phyloP scores from a whole-genome alignment of 2,113 vertebrate genomes.

The Helogale parvula region DNA sequence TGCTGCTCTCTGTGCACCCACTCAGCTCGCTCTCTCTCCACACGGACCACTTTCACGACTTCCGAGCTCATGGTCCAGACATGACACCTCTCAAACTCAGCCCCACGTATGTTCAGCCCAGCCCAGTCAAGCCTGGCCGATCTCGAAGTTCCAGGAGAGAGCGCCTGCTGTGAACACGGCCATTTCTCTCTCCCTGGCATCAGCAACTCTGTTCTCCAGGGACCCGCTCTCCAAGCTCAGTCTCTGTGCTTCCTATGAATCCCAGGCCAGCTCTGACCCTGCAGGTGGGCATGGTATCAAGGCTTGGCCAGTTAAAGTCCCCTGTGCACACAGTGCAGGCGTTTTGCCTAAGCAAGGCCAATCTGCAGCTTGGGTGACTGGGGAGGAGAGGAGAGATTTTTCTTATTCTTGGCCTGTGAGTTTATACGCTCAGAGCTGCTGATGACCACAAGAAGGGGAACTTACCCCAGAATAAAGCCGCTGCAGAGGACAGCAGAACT shows the following conservation, averaged over 20 bases:
- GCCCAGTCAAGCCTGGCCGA: not conserved
- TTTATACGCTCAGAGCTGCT: not conserved
- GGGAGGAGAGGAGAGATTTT: not conserved
- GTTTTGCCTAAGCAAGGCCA: not conserved
- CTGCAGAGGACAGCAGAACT: not conserved
- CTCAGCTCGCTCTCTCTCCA: fast-evolving
- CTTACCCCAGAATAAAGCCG: not conserved
- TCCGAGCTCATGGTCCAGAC: not conserved
- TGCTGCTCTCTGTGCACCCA: not conserved
- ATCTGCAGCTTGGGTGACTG: not conserved
- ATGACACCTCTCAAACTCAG: not conserved
- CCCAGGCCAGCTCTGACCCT: not conserved
- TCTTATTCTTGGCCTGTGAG: not conserved
- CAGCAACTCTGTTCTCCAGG: not conserved
- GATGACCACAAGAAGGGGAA: not conserved
- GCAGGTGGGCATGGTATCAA: not conserved
- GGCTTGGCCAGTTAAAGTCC: not conserved
- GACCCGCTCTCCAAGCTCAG: not conserved
- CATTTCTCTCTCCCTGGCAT: not conserved
- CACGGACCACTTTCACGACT: not conserved
- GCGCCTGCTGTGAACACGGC: fast-evolving
- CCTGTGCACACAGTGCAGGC: not conserved
- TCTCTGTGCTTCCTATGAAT: not conserved
- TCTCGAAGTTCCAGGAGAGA: not conserved
- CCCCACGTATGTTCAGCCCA: fast-evolving